Conservation (phyloP, 2,797 vertebrate species). For the Hippoglossus hippoglossus region DNA sequence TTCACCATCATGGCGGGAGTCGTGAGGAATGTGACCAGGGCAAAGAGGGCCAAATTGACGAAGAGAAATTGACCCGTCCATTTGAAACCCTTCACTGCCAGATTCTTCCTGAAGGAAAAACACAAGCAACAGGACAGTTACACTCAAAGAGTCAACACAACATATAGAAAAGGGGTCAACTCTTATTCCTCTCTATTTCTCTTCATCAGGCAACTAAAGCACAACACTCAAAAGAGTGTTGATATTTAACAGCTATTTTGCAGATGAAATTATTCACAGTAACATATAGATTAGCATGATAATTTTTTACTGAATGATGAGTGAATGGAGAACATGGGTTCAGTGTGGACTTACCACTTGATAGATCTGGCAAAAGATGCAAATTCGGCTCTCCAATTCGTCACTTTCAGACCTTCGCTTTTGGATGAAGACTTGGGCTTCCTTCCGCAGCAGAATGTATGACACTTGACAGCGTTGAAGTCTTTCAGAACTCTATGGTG, state of each 20-base stretch:
- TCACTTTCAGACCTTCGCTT: constrained; percentile 82
- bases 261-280: too few species aligned
- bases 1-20: constrained; percentile 95
- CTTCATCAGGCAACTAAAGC: too few species aligned
- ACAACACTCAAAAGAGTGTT: too few species aligned
- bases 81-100: constrained; percentile 84
- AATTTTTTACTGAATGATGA: too few species aligned
- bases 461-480: constrained; percentile 91
- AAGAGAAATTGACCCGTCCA: constrained; percentile 89
- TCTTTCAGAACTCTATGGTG: constrained; percentile 91
- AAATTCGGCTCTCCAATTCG: constrained; percentile 87
- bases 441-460: constrained; percentile 78
- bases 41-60: constrained; percentile 89
- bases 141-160: background rate
- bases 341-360: constrained; percentile 87
- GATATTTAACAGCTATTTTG: too few species aligned
- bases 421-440: constrained; percentile 87
- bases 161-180: too few species aligned
- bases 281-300: background rate
- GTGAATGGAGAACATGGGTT: background rate
- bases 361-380: constrained; percentile 80
- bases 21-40: constrained; percentile 95
- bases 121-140: background rate
- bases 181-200: background rate
- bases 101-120: constrained; percentile 87